These are phyloP conservation scores for Drosophila burlai DNA, from an alignment of 1,140 invertebrate species.

Conservation along the genomic window DNA sequence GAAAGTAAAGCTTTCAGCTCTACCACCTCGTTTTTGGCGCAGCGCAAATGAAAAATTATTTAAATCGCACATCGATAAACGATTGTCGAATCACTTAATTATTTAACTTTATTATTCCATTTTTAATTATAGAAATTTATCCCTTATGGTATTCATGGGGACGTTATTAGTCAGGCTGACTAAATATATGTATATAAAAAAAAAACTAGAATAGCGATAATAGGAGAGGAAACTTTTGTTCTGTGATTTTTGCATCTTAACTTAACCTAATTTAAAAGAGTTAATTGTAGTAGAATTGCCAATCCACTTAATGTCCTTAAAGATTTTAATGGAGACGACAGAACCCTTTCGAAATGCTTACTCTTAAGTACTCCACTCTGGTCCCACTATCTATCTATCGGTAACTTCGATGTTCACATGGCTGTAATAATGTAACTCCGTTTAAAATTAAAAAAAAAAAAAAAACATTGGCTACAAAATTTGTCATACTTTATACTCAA, in stretches of 20 bases:
- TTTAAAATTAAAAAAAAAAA: background rate
- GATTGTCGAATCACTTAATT: background rate
- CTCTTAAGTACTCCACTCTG: background rate
- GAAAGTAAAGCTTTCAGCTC: background rate
- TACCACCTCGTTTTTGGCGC: conserved; percentile 2
- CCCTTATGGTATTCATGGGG: too few species aligned
- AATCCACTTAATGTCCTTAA: background rate
- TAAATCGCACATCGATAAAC: background rate
- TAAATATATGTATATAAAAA: too few species aligned
- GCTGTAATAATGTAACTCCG: background rate
- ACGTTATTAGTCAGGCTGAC: too few species aligned
- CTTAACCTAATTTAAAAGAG: too few species aligned
- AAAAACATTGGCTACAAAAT: background rate
- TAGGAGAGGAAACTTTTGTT: too few species aligned
- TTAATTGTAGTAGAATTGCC: too few species aligned
- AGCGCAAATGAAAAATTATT: background rate
- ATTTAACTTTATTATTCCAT: background rate
- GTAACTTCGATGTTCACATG: background rate
- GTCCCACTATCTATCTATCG: background rate
- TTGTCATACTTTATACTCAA: background rate
- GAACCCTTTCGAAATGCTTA: background rate
- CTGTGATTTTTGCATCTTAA: too few species aligned
- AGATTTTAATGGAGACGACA: background rate
- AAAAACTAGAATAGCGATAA: too few species aligned
- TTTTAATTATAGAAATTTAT: background rate